Base-by-base conservation (phyloP, 2,113 vertebrate genomes). In the Tichodroma muraria region DNA sequence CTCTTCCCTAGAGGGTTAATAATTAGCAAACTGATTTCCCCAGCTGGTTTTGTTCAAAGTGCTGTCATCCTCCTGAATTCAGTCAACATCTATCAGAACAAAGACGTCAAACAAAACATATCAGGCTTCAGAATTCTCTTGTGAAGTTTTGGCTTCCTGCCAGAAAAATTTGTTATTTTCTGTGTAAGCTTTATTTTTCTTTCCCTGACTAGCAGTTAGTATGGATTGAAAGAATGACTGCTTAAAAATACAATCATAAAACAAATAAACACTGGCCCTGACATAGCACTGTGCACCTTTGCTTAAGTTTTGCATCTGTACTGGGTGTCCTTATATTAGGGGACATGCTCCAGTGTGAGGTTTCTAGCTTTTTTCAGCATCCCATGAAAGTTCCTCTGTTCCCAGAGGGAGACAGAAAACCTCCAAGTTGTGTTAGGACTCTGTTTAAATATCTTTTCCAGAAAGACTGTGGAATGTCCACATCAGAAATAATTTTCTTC, bases 41-140 rank as follows among this genome's bases (percentile, higher is more conserved):
- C 87, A 94, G 89, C 93, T 95, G 95, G 72, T 81, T 95, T 90
- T 89, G 84, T 90, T 95, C 90, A 64, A 96, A 95, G 85, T 94
- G 91, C 89, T 5, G 2, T 96, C 94, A 95, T 88, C 80, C 85
- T 92, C 59, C 94, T 76, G 69, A 96, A 95, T 95, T 95, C 84
- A 92, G 85, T 95, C 91, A 97, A 93, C 88, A 96, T 90, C 88
- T 53, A 92, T 61, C 88, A 88, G 95, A 91, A 97, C 90, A 96
- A 97, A 96, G 90, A 93, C 6, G 31, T 93, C 89, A 96, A 96
- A 95, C 78, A 97, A 96, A 97, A 81, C 85, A 77, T 80, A 70
- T 79, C 80, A 91, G 91, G 79, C 92, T 85, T 80, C 88, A 95
- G 87, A 64, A 88, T 59, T 94, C 78, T 93, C 80, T 88, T 86